These are phyloP conservation scores for Mico argentatus DNA, from an alignment of 2,797 vertebrate species.

Conservation along the genomic window DNA sequence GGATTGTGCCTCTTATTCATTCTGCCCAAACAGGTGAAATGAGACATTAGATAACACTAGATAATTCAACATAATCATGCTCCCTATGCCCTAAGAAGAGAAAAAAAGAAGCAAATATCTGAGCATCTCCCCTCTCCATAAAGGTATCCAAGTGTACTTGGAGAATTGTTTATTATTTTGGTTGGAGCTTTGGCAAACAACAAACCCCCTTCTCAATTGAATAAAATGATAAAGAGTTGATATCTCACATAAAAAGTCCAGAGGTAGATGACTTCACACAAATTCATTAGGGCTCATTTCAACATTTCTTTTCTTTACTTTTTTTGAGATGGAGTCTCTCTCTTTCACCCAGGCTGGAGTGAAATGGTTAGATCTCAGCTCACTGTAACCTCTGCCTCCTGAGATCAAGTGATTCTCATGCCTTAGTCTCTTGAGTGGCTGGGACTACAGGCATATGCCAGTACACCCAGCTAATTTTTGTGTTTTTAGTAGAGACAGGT, in stretches of 20 bases:
- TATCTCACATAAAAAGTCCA: not conserved
- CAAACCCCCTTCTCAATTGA: not conserved
- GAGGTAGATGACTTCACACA: not conserved
- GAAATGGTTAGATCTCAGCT: too few relatives aligned
- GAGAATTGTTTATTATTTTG: not conserved
- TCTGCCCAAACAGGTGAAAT: not conserved
- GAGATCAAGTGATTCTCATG: too few relatives aligned
- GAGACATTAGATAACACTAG: not conserved
- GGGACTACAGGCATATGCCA: too few relatives aligned
- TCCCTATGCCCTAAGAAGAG: not conserved
- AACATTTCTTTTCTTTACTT: not conserved
- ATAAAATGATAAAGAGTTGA: not conserved
- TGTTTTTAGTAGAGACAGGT: too few relatives aligned
- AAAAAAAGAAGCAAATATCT: not conserved
- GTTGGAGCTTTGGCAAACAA: not conserved
- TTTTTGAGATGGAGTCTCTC: too few relatives aligned
- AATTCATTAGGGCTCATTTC: not conserved
- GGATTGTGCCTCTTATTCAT: not conserved
- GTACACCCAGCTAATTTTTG: too few relatives aligned
- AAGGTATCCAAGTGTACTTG: not conserved
- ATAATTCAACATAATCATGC: not conserved
- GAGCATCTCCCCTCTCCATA: not conserved
- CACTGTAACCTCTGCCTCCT: too few relatives aligned
- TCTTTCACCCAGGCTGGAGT: too few relatives aligned
- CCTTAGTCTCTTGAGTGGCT: too few relatives aligned